Conservation (phyloP, 35 echinoderm and acorn worm species). For the Ophioderma brevispina region DNA sequence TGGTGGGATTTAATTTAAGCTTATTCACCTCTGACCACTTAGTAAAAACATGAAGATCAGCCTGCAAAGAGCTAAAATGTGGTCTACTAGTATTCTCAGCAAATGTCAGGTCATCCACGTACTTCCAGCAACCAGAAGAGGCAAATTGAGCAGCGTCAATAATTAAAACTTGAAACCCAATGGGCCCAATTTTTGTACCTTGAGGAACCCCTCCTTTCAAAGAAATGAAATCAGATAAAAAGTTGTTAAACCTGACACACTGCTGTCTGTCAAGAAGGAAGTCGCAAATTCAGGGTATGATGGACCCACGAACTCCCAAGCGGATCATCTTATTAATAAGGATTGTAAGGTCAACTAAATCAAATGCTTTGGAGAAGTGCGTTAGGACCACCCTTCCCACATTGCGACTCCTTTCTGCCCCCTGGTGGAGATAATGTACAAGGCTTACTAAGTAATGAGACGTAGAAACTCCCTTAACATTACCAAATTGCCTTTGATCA, state of each 20-base stretch:
- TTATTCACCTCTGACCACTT: too few relatives aligned
- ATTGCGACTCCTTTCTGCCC: background rate
- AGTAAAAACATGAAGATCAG: too few relatives aligned
- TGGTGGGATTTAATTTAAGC: too few relatives aligned
- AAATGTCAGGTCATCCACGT: conserved; percentile 7
- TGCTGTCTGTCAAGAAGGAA: conserved; percentile 1
- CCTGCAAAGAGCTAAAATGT: too few relatives aligned
- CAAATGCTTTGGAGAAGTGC: background rate
- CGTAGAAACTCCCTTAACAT: too few relatives aligned
- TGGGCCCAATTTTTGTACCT: background rate
- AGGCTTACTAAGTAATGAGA: too few relatives aligned
- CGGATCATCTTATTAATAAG: background rate
- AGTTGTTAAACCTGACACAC: background rate
- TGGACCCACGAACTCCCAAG: background rate
- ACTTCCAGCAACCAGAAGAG: conserved; percentile 2
- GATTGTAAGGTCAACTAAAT: background rate
- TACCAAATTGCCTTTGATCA: background rate
- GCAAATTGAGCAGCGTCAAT: background rate
- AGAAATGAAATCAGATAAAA: background rate
- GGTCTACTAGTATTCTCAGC: background rate
- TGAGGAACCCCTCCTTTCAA: background rate
- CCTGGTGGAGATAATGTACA: background rate
- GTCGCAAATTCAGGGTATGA: background rate
- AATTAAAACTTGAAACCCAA: background rate
- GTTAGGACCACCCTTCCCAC: background rate